Base-by-base conservation (phyloP, 1,140 invertebrate genomes). In the Tetraneura akinire region DNA sequence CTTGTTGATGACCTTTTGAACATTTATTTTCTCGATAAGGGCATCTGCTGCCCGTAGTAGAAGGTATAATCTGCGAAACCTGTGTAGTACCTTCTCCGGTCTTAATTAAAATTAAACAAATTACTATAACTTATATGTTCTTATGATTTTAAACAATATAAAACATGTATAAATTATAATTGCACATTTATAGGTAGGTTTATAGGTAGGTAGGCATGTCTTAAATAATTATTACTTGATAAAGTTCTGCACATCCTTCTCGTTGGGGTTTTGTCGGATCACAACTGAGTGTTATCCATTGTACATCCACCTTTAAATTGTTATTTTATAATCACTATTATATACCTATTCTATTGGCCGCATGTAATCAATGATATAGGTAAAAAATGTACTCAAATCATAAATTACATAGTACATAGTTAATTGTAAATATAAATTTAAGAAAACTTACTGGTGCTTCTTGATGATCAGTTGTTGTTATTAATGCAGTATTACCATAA, bases 281-380 rank as follows among this genome's bases (percentile, higher is more conserved):
- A 85, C 92, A 94, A 83, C 90, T 91, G 82, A 94, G 86, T 14
- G 91, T 88, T 90, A 93, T 91, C 91, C 91, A 93, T 88, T 94
- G 92, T 45, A 94, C 85, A 84, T 94, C 92, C 83, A 93, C 89
- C 91, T 93, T 84, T 80, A 86, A 85, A 26, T 9, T 10, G 23
- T 47, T 14, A n/a, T 49, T 3, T 66, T 45, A 53, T n/a, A n/a
- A n/a, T n/a, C n/a, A n/a, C n/a, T n/a, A n/a, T n/a, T n/a, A n/a
- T n/a, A n/a, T n/a, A n/a, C n/a, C n/a, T n/a, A n/a, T n/a, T n/a
- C n/a, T n/a, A n/a, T n/a, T n/a, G n/a, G n/a, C n/a, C n/a, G n/a
- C n/a, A n/a, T n/a, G n/a, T n/a, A n/a, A n/a, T n/a, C n/a, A n/a
- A n/a, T n/a, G n/a, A n/a, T n/a, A n/a, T 3, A 37, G 32, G 32